Evolutionary conservation across 2,797 vertebrate species (phyloP).

Genomic region (Myotis planiceps): DNA sequence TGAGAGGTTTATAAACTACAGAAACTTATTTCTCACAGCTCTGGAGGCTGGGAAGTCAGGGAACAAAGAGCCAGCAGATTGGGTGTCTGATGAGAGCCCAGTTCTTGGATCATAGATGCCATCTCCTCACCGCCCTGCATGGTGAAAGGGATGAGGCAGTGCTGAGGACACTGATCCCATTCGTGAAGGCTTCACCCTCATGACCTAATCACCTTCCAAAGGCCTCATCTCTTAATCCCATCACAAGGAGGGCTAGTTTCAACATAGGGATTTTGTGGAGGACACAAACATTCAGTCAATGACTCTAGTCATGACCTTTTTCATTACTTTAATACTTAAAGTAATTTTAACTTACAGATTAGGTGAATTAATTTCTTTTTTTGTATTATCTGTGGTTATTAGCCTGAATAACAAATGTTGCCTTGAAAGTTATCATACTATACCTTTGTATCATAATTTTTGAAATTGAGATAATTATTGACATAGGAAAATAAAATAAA

Average conservation of each 20-base stretch:
- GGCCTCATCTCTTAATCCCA: background rate
- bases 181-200: background rate
- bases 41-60: background rate
- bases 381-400: constrained; percentile 35
- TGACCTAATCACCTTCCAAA: background rate
- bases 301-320: background rate
- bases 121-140: background rate
- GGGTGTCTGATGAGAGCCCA: background rate
- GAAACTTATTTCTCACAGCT: background rate
- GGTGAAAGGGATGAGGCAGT: background rate
- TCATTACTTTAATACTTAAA: constrained; percentile 1
- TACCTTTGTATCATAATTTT: constrained; percentile 30
- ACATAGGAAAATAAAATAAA: constrained; percentile 49
- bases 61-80: background rate
- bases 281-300: background rate
- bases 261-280: background rate
- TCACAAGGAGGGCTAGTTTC: background rate
- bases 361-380: constrained; percentile 40
- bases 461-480: constrained; percentile 18
- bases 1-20: background rate
- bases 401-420: background rate
- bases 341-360: constrained; percentile 44
- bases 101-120: background rate
- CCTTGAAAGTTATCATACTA: background rate
- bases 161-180: background rate